Base-by-base conservation (phyloP, 2,797 vertebrate genomes). In the Oceanodroma leucorhoa region DNA sequence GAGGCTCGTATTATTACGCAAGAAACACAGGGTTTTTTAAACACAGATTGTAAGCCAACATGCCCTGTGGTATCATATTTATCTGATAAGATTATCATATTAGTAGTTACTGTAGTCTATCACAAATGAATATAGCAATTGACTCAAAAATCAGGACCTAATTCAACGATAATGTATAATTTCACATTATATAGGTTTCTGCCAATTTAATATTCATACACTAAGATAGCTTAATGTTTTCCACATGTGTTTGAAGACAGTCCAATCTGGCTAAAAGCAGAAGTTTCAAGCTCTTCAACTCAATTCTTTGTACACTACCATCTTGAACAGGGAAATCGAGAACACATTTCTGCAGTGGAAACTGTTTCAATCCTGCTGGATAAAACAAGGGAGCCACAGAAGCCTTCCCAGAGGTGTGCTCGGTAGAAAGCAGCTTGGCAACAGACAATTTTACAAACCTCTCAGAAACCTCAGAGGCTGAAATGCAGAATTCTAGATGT, bases 321-420 rank as follows among this genome's bases (percentile, higher is more conserved):
- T 38, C 73, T 66, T 50, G 12, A 95, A 70, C 0, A 0, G 45
- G 27, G 65, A 91, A 82, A 95, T 75, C 61, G 43, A 27, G 22
- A 87, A 78, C 40, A 66, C 10, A 46, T 54, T 91, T 89, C 82
- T 73, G 27, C 36, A 84, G 40, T 15, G 27, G 19, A 83, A 87
- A 72, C 17, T 64, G 16, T 76, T 88, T 82, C 62, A 79, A 76
- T 87, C 53, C 50, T 79, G 51, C 36, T 27, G 36, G 22, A 64
- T 58, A 69, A 82, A 89, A 48, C 8, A 70, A 69, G 41, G 5
- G 23, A 80, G 34, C 8, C 55, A 61, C 70, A 78, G 43, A 83
- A 73, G 72, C 38, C 32, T 62, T 77, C 34, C 11, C 65, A 57
- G 34, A 92, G 30, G 57, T 18, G n/a, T 5, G 16, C 43, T 89